Evolutionary conservation across 92 coral and sea anemone genomes (phyloP).

Genomic region (Bergia sp.): DNA sequence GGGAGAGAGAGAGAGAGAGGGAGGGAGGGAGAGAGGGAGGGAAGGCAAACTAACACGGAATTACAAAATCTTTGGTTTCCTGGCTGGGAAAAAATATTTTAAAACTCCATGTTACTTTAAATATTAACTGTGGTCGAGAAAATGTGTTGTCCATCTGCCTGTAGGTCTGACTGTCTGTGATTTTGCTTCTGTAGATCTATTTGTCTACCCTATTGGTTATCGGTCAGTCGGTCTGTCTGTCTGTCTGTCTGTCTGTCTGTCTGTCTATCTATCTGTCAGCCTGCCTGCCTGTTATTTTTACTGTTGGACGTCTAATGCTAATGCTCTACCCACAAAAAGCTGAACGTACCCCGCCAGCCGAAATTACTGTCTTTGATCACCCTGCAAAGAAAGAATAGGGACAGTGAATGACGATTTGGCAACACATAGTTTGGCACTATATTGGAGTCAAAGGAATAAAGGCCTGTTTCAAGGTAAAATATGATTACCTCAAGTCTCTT

Average conservation of each 20-base stretch:
- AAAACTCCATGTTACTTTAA: too few species aligned
- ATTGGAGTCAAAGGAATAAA: too few species aligned
- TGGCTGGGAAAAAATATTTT: too few species aligned
- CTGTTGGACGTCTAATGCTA: background rate
- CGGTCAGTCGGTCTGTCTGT: background rate
- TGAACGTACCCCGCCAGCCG: constrained; percentile 92
- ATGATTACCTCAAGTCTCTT: too few species aligned
- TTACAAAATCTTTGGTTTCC: too few species aligned
- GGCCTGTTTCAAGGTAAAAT: too few species aligned
- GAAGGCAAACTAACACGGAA: too few species aligned
- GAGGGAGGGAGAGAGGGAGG: too few species aligned
- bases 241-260: background rate
- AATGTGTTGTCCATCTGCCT: background rate
- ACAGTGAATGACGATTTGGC: too few species aligned
- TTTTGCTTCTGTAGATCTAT: background rate
- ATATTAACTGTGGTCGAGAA: too few species aligned
- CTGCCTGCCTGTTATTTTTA: background rate
- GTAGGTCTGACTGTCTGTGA: background rate
- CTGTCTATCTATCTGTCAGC: background rate
- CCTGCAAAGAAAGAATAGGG: constrained; percentile 45
- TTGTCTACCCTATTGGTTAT: background rate
- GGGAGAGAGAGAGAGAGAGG: too few species aligned
- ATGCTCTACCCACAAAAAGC: background rate
- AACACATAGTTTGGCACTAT: too few species aligned
- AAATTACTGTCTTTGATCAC: constrained; percentile 87